Base-by-base conservation (phyloP, 2,113 vertebrate genomes). In the Cavia aperea region DNA sequence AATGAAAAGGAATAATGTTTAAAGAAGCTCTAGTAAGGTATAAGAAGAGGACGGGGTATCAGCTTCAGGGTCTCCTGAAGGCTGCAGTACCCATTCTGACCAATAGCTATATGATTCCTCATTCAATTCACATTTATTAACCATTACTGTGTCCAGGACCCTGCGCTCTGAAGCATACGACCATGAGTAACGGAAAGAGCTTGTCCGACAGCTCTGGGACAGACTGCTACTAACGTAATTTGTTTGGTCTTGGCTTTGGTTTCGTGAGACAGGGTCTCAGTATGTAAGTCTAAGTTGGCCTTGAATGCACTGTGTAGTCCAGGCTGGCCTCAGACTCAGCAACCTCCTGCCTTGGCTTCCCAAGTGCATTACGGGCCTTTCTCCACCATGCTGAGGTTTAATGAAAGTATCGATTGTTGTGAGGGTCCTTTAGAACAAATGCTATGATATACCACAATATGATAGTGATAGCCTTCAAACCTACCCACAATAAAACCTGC, bases 401-500 rank as follows among this genome's bases (percentile, higher is more conserved):
- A 79, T 54, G 31, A 33, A 79, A 51, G 29, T 65, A 90, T 1
- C 72, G 54, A 90, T 18, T n/a, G 19, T 3, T 54, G 39, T 19
- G 23, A 54, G 51, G 51, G 29, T 66, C 62, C 94, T 91, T 77
- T 5, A 78, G 79, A 81, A 89, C 54, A 95, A 68, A 94, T 0
- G 0, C 26, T 77, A 78, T 24, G 11, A 73, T 18, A 39, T 10
- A 15, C 51, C 60, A 23, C 73, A 12, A 51, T 51, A 51, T 0
- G 29, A 68, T 78, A 77, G 78, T 23, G 15, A 13, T n/a, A 62
- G 46, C 65, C 86, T 82, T 78, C 77, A 75, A 54, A 72, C 58
- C 43, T 16, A 51, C 43, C 77, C 60, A 29, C 72, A 56, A 81
- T 86, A 58, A 93, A 82, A 75, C 58, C 51, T 72, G 63, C 91